phyloP scores from a whole-genome alignment of 2,888 invertebrate genomes.

The Phyllotreta striolata region DNA sequence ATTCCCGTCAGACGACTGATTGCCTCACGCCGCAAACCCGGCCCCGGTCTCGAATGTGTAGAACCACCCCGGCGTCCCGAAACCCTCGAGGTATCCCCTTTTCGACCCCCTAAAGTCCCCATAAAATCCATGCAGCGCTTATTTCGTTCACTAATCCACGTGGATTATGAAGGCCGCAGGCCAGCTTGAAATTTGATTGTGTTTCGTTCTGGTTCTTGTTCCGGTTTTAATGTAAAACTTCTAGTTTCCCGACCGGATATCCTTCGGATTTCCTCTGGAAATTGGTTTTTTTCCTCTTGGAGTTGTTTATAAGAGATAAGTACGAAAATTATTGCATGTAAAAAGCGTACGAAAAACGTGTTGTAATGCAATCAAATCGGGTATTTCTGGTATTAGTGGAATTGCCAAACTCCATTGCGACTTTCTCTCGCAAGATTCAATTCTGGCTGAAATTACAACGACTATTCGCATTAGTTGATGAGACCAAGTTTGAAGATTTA shows the following conservation, averaged over 20 bases:
- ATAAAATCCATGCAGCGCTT: slow-evolving; percentile 46
- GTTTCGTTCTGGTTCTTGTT: slow-evolving; percentile 46
- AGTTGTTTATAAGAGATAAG: no score
- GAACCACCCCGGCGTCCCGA: slow-evolving; percentile 35
- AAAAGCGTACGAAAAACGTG: no score
- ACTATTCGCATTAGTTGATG: slow-evolving; percentile 45
- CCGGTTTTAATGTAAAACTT: slow-evolving; percentile 41
- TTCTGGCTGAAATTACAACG: slow-evolving; percentile 34
- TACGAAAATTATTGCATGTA: no score
- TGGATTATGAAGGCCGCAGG: slow-evolving; percentile 49
- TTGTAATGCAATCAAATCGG: background rate
- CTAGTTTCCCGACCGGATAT: slow-evolving; percentile 32
- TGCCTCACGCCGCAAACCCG: slow-evolving; percentile 55
- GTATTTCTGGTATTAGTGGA: background rate
- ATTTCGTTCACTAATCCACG: slow-evolving; percentile 49
- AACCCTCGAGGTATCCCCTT: slow-evolving; percentile 32
- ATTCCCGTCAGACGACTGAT: slow-evolving; percentile 54
- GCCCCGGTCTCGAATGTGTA: slow-evolving; percentile 44
- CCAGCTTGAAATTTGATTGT: slow-evolving; percentile 49
- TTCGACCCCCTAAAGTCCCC: slow-evolving; percentile 31
- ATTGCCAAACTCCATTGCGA: no score
- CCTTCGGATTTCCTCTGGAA: background rate
- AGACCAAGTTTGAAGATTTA: slow-evolving; percentile 49
- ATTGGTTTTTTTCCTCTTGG: no score
- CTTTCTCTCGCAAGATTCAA: slow-evolving; percentile 12